Conservation (phyloP, 2,113 vertebrate species). For the Illadopsis cleaveri region DNA sequence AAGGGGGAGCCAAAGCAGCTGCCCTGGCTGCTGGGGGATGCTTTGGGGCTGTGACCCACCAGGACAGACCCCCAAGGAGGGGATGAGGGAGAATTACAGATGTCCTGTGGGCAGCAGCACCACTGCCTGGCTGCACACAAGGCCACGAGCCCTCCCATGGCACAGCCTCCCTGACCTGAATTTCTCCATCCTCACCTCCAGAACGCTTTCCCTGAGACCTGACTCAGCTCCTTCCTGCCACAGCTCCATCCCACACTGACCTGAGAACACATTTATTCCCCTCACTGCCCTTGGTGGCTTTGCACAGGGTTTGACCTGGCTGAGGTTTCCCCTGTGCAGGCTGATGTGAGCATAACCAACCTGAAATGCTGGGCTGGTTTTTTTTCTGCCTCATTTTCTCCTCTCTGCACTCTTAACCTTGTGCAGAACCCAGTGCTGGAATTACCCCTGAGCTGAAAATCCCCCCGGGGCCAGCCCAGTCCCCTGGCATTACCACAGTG, state of each 20-base stretch:
- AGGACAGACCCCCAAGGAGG: background rate
- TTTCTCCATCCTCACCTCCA: background rate
- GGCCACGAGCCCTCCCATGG: fast-evolving
- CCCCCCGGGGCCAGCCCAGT: background rate
- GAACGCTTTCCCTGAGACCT: background rate
- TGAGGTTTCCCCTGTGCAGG: background rate
- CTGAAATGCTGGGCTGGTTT: background rate
- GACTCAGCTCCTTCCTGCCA: background rate
- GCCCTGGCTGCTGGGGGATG: background rate
- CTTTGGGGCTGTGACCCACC: background rate
- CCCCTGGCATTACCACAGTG: fast-evolving
- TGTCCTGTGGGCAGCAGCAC: background rate
- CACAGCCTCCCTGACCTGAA: background rate
- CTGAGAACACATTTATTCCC: background rate
- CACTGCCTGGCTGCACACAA: background rate
- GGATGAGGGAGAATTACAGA: background rate
- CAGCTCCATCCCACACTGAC: fast-evolving
- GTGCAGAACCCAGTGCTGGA: background rate
- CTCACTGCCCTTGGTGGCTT: fast-evolving
- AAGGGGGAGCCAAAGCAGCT: background rate
- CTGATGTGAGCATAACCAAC: background rate
- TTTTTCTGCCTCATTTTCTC: background rate
- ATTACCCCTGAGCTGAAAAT: background rate
- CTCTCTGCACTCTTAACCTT: background rate
- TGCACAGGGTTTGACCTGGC: background rate